Percentiles rank a stretch among this genome's conserved stretches.
Evolutionary conservation across 1,140 invertebrate species (phyloP).

Genomic region (Bradynema listronoti): DNA sequence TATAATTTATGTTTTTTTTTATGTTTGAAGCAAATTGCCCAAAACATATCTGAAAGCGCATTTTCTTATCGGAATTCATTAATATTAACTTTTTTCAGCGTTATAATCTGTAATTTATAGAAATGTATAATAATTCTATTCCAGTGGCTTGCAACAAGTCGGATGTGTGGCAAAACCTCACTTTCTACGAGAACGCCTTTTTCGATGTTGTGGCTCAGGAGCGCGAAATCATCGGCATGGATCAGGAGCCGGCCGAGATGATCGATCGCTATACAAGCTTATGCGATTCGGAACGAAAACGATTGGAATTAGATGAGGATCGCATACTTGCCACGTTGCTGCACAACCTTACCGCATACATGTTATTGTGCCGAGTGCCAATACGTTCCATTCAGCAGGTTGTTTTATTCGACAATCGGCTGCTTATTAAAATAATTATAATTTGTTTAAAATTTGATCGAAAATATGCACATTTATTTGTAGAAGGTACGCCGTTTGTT

Average conservation of each 20-base stretch:
- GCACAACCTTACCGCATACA: slow-evolving; percentile 74
- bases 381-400: slow-evolving; percentile 20
- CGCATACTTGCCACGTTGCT: slow-evolving; percentile 84
- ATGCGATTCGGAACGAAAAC: slow-evolving; percentile 84
- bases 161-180: slow-evolving; percentile 93
- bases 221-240: slow-evolving; percentile 97
- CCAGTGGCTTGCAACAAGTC: slow-evolving; percentile 59
- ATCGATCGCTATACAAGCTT: slow-evolving; percentile 93
- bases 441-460: not conserved
- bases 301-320: slow-evolving; percentile 96
- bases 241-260: slow-evolving; percentile 96
- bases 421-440: too few species aligned
- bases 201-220: slow-evolving; percentile 97
- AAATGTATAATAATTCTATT: too few species aligned
- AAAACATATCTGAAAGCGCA: too few species aligned
- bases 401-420: not conserved
- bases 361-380: slow-evolving; percentile 26
- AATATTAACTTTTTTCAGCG: too few species aligned
- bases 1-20: too few species aligned
- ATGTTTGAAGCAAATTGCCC: too few species aligned
- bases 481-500: slow-evolving; percentile 29
- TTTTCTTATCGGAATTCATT: too few species aligned
- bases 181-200: slow-evolving; percentile 99
- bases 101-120: too few species aligned
- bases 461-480: not conserved